A percentile compares a stretch with the other conserved stretches of the same genome.
phyloP scores from a whole-genome alignment of 2,797 vertebrate genomes.

The Phoxinus dragarum region DNA sequence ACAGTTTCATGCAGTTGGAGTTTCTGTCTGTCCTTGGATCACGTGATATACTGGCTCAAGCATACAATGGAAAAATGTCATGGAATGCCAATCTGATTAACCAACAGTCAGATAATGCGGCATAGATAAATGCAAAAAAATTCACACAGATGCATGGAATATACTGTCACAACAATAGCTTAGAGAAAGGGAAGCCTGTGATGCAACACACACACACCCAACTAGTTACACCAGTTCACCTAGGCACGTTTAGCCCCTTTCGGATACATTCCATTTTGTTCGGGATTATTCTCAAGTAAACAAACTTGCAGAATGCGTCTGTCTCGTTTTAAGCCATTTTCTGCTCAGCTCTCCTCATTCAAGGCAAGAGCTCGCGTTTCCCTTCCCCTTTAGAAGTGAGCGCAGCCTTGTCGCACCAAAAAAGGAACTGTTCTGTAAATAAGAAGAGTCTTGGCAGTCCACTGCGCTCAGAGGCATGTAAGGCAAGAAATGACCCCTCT shows the following conservation, averaged over 20 bases:
- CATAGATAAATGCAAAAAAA: background rate
- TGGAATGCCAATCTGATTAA: conserved; percentile 53
- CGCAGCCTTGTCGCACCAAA: conserved; percentile 67
- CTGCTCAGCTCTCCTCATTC: conserved; percentile 51
- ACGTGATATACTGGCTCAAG: background rate
- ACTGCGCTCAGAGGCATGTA: conserved; percentile 62
- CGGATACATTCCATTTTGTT: conserved; percentile 34
- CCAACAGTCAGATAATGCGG: conserved; percentile 6
- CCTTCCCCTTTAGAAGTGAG: conserved; percentile 50
- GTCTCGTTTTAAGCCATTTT: conserved; percentile 41
- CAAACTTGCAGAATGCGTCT: conserved; percentile 34
- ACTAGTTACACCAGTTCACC: conserved; percentile 1
- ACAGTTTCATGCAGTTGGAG: conserved; percentile 2
- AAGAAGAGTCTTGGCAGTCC: conserved; percentile 61
- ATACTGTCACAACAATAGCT: too few species aligned
- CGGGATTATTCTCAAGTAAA: conserved; percentile 40
- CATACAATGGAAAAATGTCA: conserved; percentile 41
- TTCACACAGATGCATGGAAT: background rate
- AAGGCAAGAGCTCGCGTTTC: conserved; percentile 48
- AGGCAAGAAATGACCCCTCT: conserved; percentile 62
- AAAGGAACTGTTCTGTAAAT: conserved; percentile 72
- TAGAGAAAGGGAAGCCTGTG: background rate
- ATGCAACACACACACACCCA: conserved; percentile 16
- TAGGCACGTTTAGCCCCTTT: conserved; percentile 12
- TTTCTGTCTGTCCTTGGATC: conserved; percentile 10